A percentile compares a stretch with the other conserved stretches of the same genome.
Evolutionary conservation across 2,888 invertebrate genomes (phyloP).

Genomic region (Nymphalis polychloros): DNA sequence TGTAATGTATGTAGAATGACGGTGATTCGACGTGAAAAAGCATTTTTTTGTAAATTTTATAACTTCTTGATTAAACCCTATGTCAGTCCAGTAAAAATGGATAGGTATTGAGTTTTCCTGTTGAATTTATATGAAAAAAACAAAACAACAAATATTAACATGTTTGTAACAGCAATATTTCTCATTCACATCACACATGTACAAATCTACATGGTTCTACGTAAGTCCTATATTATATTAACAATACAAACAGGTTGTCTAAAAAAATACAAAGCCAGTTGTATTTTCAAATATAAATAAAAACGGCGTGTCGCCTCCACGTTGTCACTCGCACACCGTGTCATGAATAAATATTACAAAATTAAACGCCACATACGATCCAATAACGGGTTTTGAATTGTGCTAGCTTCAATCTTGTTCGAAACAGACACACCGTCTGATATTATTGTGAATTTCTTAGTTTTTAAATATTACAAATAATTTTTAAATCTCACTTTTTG

Average conservation of each 20-base stretch:
- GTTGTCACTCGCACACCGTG: slow-evolving; percentile 11
- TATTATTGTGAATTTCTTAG: not conserved
- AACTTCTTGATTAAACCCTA: too few species aligned
- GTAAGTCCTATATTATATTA: not conserved
- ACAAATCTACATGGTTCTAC: not conserved
- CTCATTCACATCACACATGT: too few species aligned
- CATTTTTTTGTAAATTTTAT: too few species aligned
- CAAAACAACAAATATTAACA: too few species aligned
- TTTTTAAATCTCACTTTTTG: too few species aligned
- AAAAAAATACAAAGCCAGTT: not conserved
- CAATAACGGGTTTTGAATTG: slow-evolving; percentile 29
- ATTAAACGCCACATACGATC: slow-evolving; percentile 31
- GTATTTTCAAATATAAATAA: slow-evolving; percentile 16
- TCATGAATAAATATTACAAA: slow-evolving; percentile 34
- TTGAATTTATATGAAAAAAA: too few species aligned
- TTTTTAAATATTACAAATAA: too few species aligned
- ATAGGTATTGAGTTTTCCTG: too few species aligned
- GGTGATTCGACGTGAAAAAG: too few species aligned
- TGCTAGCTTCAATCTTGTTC: slow-evolving; percentile 18
- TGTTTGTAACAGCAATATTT: too few species aligned
- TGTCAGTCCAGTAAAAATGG: too few species aligned
- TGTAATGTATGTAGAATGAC: too few species aligned
- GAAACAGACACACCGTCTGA: not conserved
- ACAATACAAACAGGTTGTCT: slow-evolving; percentile 4
- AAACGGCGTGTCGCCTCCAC: slow-evolving; percentile 6